Percentiles rank a stretch among this genome's conserved stretches.
These are phyloP conservation scores for Procapra przewalskii DNA, from an alignment of 2,113 vertebrate species.

Conservation along the genomic window DNA sequence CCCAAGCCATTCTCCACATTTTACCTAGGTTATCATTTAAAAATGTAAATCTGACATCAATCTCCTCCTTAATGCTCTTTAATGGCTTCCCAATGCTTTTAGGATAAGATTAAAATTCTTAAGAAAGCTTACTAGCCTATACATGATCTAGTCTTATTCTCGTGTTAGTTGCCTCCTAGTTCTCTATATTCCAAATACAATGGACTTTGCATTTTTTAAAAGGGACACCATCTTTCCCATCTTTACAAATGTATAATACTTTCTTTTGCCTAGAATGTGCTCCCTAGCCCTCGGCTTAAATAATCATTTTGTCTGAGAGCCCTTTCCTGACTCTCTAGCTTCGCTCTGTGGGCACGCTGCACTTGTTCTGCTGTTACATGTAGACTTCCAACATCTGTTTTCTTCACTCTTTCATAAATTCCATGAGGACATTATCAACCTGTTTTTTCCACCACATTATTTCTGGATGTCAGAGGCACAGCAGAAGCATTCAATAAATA, in stretches of 20 bases:
- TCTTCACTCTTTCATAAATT: background rate
- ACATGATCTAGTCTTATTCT: background rate
- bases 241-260: background rate
- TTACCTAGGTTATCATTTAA: background rate
- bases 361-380: background rate
- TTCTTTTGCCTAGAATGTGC: background rate
- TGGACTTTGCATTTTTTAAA: background rate
- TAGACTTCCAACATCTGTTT: background rate
- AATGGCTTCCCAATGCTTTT: background rate
- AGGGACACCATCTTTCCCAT: background rate
- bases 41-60: background rate
- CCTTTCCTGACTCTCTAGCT: background rate
- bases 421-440: background rate
- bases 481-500: background rate
- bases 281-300: background rate
- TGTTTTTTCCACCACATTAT: background rate
- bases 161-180: background rate
- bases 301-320: background rate
- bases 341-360: background rate
- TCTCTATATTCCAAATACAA: background rate
- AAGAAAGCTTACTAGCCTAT: background rate
- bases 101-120: background rate
- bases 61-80: background rate
- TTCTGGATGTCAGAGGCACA: background rate
- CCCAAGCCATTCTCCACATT: background rate